A percentile compares a stretch with the other conserved stretches of the same genome.
phyloP scores from a whole-genome alignment of 37 sponge, comb jelly and placozoan species.

The Crambe crambe region DNA sequence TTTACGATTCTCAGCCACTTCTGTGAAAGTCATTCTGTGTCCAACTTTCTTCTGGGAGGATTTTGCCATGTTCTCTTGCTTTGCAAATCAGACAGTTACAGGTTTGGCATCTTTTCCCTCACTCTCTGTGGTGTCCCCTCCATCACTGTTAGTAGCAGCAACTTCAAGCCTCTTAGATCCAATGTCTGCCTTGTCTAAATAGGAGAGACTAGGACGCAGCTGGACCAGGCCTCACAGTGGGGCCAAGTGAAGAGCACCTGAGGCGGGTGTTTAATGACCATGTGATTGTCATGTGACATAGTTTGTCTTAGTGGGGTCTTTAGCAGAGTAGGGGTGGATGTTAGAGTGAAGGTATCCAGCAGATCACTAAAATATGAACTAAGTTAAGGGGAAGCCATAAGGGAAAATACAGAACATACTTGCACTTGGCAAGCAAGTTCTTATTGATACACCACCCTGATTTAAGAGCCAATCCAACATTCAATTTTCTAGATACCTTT shows the following conservation, averaged over 20 bases:
- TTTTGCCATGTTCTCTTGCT: neutral
- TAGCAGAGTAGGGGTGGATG: slow-evolving; percentile 9
- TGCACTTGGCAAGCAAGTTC: too few relatives aligned
- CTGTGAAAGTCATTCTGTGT: neutral
- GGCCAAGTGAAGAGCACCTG: slow-evolving; percentile 74
- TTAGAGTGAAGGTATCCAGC: slow-evolving; percentile 59
- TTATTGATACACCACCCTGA: too few relatives aligned
- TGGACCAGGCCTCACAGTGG: slow-evolving; percentile 61
- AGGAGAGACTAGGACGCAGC: slow-evolving; percentile 49
- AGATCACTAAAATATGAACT: slow-evolving; percentile 52
- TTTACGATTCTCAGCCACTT: neutral
- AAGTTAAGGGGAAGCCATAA: too few relatives aligned
- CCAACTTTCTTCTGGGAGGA: slow-evolving; percentile 4
- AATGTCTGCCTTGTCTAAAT: slow-evolving; percentile 46
- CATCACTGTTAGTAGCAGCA: slow-evolving; percentile 1
- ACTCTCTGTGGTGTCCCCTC: slow-evolving; percentile 51
- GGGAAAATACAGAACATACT: too few relatives aligned
- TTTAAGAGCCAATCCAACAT: too few relatives aligned
- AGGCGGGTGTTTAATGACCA: neutral
- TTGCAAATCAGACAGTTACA: slow-evolving; percentile 54
- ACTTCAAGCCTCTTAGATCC: neutral
- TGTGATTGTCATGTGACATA: too few relatives aligned
- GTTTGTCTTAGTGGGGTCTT: too few relatives aligned
- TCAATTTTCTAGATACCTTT: too few relatives aligned
- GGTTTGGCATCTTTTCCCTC: slow-evolving; percentile 77